These are phyloP conservation scores for Mechanitis messenoides DNA, from an alignment of 2,888 invertebrate species.

Conservation along the genomic window DNA sequence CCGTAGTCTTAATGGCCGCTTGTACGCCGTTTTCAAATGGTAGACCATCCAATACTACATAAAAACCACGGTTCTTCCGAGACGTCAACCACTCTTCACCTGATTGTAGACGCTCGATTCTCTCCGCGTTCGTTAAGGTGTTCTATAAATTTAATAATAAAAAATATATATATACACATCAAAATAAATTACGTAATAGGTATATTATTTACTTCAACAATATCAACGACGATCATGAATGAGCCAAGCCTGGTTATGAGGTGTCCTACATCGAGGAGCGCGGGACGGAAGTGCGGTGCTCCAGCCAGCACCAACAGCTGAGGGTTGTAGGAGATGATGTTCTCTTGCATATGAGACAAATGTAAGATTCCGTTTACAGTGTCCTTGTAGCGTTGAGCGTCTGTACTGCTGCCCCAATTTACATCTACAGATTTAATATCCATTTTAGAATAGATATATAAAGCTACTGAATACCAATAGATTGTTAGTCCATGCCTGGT, in stretches of 20 bases:
- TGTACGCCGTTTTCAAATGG: constrained; percentile 83
- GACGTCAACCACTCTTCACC: constrained; percentile 84
- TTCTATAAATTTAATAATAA: constrained; percentile 10
- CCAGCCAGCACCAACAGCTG: constrained; percentile 87
- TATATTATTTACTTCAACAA: constrained; percentile 78
- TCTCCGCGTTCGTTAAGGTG: constrained; percentile 67
- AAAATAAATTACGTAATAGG: background rate
- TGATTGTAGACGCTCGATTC: constrained; percentile 66
- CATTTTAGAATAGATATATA: background rate
- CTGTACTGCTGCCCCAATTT: constrained; percentile 95
- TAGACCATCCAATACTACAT: constrained; percentile 82
- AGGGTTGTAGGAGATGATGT: constrained; percentile 95
- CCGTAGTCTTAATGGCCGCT: constrained; percentile 85
- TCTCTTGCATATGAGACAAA: constrained; percentile 85
- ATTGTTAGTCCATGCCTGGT: constrained; percentile 75
- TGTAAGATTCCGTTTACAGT: constrained; percentile 86
- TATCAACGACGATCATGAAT: constrained; percentile 88
- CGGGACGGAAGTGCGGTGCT: constrained; percentile 84
- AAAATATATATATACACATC: background rate
- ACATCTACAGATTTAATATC: constrained; percentile 74
- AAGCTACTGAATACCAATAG: background rate
- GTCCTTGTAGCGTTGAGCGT: constrained; percentile 92
- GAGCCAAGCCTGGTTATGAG: constrained; percentile 90
- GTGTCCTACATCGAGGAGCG: constrained; percentile 88
- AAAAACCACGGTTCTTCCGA: constrained; percentile 88